Conservation (phyloP, 2,888 invertebrate genomes). For the Didymodactylos carnosus region DNA sequence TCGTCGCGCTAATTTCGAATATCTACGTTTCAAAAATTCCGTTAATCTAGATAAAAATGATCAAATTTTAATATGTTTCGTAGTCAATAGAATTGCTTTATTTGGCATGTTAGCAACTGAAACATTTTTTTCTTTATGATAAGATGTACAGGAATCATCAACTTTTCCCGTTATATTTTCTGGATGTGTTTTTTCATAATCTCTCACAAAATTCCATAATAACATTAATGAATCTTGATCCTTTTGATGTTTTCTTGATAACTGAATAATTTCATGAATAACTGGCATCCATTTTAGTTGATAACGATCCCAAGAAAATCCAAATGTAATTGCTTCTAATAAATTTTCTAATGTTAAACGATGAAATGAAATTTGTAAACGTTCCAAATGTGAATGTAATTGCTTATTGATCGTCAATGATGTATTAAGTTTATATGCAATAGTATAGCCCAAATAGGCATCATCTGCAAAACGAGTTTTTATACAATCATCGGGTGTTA, state of each 20-base stretch:
- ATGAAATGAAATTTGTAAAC: background rate
- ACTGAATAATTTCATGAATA: background rate
- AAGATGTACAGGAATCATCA: background rate
- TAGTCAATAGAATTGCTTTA: no score
- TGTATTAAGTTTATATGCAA: background rate
- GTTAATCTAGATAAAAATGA: no score
- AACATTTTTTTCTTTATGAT: no score
- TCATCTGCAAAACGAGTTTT: background rate
- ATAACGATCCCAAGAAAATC: constrained; percentile 1
- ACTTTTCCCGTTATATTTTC: background rate
- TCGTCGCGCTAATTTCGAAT: no score
- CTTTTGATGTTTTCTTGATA: background rate
- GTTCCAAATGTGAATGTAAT: background rate
- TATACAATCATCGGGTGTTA: background rate
- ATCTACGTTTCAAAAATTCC: no score
- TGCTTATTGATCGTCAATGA: background rate
- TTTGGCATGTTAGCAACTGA: no score
- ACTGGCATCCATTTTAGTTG: background rate
- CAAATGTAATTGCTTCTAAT: background rate
- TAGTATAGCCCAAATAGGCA: background rate
- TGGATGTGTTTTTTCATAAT: background rate
- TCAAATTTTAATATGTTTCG: no score
- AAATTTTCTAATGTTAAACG: background rate
- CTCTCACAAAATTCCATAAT: background rate
- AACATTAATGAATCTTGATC: background rate